These are phyloP conservation scores for Odontothrips loti DNA, from an alignment of 2,888 invertebrate genomes.

Conservation along the genomic window DNA sequence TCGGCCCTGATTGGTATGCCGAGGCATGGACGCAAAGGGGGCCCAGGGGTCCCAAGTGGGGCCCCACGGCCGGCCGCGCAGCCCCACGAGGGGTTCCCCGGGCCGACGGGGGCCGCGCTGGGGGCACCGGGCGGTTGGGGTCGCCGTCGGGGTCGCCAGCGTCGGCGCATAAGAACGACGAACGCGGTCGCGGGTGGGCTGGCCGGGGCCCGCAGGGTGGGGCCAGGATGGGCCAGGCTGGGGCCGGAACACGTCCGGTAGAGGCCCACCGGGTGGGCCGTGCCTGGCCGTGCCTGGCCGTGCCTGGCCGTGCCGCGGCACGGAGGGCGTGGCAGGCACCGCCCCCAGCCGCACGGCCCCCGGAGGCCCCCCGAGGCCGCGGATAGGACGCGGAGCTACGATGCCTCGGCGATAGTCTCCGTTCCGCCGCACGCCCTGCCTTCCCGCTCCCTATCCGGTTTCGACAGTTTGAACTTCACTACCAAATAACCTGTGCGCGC, in stretches of 20 bases:
- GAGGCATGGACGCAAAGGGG: not conserved
- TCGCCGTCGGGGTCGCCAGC: no score
- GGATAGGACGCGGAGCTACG: not conserved
- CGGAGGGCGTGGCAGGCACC: not conserved
- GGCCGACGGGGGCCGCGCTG: no score
- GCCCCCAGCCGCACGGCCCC: no score
- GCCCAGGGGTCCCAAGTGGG: no score
- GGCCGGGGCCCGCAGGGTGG: not conserved
- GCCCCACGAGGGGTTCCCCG: no score
- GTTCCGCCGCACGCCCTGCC: no score
- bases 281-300: not conserved
- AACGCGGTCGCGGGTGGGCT: no score
- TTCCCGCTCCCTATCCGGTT: not conserved
- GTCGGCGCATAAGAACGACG: no score
- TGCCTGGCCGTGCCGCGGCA: not conserved
- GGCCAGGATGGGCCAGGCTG: not conserved
- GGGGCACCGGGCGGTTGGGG: no score
- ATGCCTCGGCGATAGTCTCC: no score
- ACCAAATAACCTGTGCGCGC: not conserved
- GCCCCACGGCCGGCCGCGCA: no score
- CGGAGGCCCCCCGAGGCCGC: not conserved
- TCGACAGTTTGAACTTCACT: slow-evolving; percentile 1
- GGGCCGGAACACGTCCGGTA: not conserved
- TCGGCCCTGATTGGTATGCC: not conserved
- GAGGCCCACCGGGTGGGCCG: not conserved